A percentile compares a stretch with the other conserved stretches of the same genome.
Conservation (phyloP, 2,113 vertebrate genomes). For the Malurus cyaneus region DNA sequence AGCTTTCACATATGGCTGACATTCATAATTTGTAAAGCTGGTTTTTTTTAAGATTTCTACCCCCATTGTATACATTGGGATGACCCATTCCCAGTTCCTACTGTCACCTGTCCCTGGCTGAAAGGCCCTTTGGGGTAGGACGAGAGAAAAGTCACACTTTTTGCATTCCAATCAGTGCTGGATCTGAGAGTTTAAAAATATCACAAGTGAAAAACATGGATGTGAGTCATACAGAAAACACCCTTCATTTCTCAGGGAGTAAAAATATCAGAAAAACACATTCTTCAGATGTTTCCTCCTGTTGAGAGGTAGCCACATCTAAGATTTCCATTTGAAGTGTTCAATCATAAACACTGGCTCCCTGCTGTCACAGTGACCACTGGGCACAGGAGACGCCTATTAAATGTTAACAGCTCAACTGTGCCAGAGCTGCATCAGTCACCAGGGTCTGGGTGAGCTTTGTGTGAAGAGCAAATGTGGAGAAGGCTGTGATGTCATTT, state of each 20-base stretch:
- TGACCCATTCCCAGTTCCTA: background rate
- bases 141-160: background rate
- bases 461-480: background rate
- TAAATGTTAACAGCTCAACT: background rate
- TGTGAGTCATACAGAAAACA: slow-evolving; percentile 65
- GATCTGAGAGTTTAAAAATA: slow-evolving; percentile 64
- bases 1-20: background rate
- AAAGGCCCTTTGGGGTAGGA: background rate
- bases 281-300: slow-evolving; percentile 48
- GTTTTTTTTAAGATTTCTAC: background rate
- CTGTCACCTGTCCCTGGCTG: background rate
- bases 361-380: slow-evolving; percentile 21
- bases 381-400: background rate
- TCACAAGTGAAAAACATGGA: slow-evolving; percentile 62
- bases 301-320: slow-evolving; percentile 2
- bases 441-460: background rate
- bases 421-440: background rate
- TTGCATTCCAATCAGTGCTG: slow-evolving; percentile 22
- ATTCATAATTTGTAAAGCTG: background rate
- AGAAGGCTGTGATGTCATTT: accelerated
- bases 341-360: background rate
- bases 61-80: background rate
- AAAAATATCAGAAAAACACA: slow-evolving; percentile 33
- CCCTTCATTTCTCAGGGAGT: slow-evolving; percentile 28
- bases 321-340: slow-evolving; percentile 28